These are phyloP conservation scores for Eristalinus sepulchralis DNA, from an alignment of 2,888 invertebrate genomes.

Conservation along the genomic window DNA sequence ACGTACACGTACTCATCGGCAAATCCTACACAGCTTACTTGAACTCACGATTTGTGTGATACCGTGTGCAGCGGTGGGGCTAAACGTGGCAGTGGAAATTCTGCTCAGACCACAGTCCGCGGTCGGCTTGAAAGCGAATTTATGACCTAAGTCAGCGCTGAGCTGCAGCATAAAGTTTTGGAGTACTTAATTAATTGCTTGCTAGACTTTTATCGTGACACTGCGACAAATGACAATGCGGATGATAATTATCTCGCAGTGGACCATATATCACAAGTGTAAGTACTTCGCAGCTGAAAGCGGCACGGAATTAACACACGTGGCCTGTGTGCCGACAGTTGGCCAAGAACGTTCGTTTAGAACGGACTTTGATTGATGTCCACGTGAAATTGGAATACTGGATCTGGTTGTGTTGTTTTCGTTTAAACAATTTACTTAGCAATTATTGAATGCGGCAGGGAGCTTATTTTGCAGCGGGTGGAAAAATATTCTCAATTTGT, in stretches of 20 bases:
- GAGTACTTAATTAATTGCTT: constrained; percentile 45
- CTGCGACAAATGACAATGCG: constrained; percentile 24
- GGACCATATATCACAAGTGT: constrained; percentile 1
- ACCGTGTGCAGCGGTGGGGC: background rate
- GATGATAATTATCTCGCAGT: constrained; percentile 14
- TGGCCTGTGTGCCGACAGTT: background rate
- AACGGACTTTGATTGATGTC: background rate
- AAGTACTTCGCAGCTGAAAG: background rate
- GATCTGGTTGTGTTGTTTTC: background rate
- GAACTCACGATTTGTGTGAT: constrained; percentile 19
- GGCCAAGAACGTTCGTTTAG: background rate
- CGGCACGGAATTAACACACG: background rate
- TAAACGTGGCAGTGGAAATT: background rate
- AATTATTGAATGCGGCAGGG: background rate
- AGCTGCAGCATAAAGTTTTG: constrained; percentile 23
- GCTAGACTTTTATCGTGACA: constrained; percentile 47
- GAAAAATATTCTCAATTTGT: too few species aligned
- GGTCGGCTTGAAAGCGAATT: background rate
- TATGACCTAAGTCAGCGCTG: constrained; percentile 15
- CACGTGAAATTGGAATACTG: too few species aligned
- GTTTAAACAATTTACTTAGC: background rate
- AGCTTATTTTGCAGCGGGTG: too few species aligned
- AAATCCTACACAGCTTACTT: constrained; percentile 7
- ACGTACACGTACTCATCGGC: background rate
- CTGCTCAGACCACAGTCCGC: background rate